phyloP scores from a whole-genome alignment of 1,140 invertebrate genomes.

The Calliphora vicina region DNA sequence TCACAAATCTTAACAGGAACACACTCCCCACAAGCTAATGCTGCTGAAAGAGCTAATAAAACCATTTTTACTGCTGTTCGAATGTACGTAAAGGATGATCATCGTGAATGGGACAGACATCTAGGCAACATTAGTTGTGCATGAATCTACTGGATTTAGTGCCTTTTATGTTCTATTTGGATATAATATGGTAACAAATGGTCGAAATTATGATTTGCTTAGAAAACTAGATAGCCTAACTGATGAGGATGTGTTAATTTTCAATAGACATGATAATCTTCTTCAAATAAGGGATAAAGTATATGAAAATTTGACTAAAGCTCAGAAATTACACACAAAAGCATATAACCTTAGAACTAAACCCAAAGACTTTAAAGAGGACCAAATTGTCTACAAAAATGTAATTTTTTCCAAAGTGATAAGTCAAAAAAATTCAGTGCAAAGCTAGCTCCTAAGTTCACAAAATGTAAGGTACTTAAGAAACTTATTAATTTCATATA shows the following conservation, averaged over 20 bases:
- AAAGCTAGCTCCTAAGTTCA: not conserved
- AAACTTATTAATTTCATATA: not conserved
- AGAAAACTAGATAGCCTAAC: not conserved
- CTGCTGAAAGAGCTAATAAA: no score
- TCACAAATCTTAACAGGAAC: no score
- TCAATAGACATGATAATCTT: not conserved
- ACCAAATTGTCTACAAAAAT: not conserved
- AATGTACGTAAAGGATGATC: no score
- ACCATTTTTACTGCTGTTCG: no score
- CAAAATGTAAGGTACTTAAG: not conserved
- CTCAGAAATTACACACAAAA: not conserved
- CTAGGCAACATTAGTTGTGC: not conserved
- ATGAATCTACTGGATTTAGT: not conserved
- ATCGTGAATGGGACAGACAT: constrained; percentile 13
- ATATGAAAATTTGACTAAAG: not conserved
- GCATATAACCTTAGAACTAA: not conserved
- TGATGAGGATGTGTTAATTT: not conserved
- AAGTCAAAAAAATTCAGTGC: not conserved
- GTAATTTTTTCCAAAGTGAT: constrained; percentile 23
- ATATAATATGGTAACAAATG: not conserved
- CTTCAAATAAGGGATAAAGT: not conserved
- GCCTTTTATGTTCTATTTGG: not conserved
- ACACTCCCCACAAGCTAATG: no score
- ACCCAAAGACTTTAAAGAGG: not conserved
- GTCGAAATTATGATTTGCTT: not conserved